These are phyloP conservation scores for Hirtodrosophila confusa DNA, from an alignment of 2,888 invertebrate genomes.

Conservation along the genomic window DNA sequence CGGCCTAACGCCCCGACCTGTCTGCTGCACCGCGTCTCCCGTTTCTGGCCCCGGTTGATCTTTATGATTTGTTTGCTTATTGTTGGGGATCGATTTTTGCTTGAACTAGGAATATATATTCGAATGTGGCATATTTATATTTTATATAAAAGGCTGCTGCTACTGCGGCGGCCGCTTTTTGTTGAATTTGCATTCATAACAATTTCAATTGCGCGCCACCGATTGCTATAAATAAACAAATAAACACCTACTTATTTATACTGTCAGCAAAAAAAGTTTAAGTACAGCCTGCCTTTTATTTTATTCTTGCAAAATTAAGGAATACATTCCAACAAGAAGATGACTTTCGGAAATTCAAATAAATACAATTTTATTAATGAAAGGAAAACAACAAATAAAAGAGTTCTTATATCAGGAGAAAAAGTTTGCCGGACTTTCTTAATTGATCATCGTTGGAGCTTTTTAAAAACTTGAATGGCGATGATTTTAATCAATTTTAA, in stretches of 20 bases:
- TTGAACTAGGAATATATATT: constrained; percentile 46
- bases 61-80: constrained; percentile 47
- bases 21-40: constrained; percentile 24
- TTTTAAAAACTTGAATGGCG: no score
- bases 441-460: no score
- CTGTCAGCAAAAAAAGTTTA: background rate
- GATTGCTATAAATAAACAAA: constrained; percentile 54
- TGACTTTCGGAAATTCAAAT: no score
- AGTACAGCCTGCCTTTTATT: no score
- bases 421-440: no score
- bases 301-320: no score
- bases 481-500: no score
- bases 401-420: no score
- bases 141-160: constrained; percentile 24
- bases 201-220: constrained; percentile 55
- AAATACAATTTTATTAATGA: no score
- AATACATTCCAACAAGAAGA: no score
- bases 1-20: constrained; percentile 18
- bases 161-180: constrained; percentile 12
- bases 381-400: no score
- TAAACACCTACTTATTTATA: constrained; percentile 3
- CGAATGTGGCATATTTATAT: constrained; percentile 45
- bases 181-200: constrained; percentile 70
- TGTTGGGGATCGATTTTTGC: constrained; percentile 50
- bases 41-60: constrained; percentile 30